A percentile compares a stretch with the other conserved stretches of the same genome.
phyloP scores from a whole-genome alignment of 2,888 invertebrate genomes.

The Nomada ferruginata region DNA sequence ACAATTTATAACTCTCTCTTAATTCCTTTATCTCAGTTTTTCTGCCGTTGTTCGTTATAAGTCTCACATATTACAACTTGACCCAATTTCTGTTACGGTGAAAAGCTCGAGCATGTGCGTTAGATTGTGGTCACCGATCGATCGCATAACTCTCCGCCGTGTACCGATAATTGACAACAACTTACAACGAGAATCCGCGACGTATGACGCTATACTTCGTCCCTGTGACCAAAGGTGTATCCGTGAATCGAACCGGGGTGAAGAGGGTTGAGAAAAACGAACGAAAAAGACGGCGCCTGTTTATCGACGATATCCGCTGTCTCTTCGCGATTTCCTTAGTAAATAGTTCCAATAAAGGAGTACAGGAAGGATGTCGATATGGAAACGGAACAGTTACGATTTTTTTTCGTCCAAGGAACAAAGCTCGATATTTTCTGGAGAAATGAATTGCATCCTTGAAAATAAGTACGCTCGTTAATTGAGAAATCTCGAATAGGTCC shows the following conservation, averaged over 20 bases:
- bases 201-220: conserved; percentile 9
- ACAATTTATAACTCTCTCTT: neutral
- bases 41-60: too few species aligned
- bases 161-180: conserved; percentile 16
- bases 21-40: neutral
- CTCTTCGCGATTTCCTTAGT: conserved; percentile 3
- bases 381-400: conserved; percentile 10
- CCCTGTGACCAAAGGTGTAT: neutral
- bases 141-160: neutral
- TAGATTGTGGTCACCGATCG: conserved; percentile 2
- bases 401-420: neutral
- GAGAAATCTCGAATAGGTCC: conserved; percentile 23
- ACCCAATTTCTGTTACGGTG: neutral
- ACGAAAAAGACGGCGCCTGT: neutral
- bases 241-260: conserved; percentile 12
- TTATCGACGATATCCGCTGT: conserved; percentile 22
- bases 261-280: neutral
- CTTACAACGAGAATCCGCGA: conserved; percentile 5
- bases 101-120: neutral
- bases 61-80: neutral
- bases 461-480: conserved; percentile 25
- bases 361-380: conserved; percentile 2
- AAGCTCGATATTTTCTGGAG: neutral
- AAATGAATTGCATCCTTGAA: neutral
- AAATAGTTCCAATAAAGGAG: conserved; percentile 19